phyloP scores from a whole-genome alignment of 2,797 vertebrate genomes.

The Sebastes miniatus region DNA sequence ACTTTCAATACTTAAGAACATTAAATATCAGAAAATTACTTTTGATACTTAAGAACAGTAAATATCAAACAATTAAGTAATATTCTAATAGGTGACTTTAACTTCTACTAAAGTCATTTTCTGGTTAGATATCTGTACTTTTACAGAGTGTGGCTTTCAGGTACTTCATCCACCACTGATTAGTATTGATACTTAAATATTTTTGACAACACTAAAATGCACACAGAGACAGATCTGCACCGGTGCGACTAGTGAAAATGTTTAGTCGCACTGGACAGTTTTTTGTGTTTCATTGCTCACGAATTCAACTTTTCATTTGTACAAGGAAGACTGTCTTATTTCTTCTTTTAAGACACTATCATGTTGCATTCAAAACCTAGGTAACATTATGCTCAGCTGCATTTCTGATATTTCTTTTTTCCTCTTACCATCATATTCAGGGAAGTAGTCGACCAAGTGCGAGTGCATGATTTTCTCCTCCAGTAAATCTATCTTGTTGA shows the following conservation, averaged over 20 bases:
- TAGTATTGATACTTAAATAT: too few relatives aligned
- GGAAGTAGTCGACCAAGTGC: conserved; percentile 83
- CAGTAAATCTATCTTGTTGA: conserved; percentile 83
- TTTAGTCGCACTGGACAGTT: background rate
- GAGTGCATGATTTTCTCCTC: conserved; percentile 83
- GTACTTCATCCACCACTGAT: too few relatives aligned
- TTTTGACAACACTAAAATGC: too few relatives aligned
- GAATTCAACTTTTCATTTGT: background rate
- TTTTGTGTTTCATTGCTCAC: background rate
- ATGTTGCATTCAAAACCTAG: background rate
- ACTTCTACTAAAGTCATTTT: too few relatives aligned
- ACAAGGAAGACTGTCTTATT: background rate
- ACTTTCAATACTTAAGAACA: too few relatives aligned
- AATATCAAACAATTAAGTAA: too few relatives aligned
- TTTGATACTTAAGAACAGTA: too few relatives aligned
- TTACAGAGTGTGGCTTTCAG: too few relatives aligned
- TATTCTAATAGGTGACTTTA: too few relatives aligned
- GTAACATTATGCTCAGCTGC: background rate
- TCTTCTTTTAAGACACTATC: background rate
- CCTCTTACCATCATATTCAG: conserved; percentile 78
- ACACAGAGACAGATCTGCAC: background rate
- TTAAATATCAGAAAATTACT: too few relatives aligned
- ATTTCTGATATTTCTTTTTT: background rate
- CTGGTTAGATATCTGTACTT: too few relatives aligned
- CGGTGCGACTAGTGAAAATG: background rate